Conservation (phyloP, 30 jellyfish, hydroid and myxozoan genomes). For the Aurelia aurita complex sp. Pacific region DNA sequence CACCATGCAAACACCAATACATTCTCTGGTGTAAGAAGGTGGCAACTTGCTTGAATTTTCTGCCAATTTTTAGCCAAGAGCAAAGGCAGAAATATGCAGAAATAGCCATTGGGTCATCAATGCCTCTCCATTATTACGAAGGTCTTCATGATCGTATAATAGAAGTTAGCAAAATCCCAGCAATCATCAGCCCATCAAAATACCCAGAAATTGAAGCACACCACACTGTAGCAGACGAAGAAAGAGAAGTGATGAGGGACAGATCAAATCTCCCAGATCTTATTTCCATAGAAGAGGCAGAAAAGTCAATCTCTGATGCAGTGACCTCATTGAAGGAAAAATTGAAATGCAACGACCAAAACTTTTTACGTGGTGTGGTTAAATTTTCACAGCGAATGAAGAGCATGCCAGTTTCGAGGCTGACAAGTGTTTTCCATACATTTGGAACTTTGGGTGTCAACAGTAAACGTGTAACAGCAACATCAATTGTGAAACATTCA, state of each 20-base stretch:
- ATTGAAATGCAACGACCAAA: neutral
- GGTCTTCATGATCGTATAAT: slow-evolving; percentile 22
- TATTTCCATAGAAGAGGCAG: neutral
- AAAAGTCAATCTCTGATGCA: neutral
- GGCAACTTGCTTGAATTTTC: slow-evolving; percentile 1
- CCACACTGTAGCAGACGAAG: neutral
- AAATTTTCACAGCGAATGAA: slow-evolving; percentile 2
- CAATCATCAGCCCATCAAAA: too few species aligned
- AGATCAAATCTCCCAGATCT: slow-evolving; percentile 2
- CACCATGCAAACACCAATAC: slow-evolving; percentile 55
- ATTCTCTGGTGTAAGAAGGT: slow-evolving; percentile 15
- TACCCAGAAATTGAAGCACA: neutral
- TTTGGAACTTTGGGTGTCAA: neutral
- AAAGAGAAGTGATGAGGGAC: neutral
- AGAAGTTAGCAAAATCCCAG: too few species aligned
- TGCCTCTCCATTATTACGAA: slow-evolving; percentile 20
- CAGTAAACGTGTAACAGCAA: neutral
- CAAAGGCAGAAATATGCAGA: slow-evolving; percentile 28
- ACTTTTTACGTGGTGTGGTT: neutral
- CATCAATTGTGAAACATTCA: neutral
- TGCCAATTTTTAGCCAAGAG: slow-evolving; percentile 24
- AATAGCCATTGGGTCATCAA: slow-evolving; percentile 19
- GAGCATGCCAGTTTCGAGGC: neutral
- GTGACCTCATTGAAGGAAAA: neutral
- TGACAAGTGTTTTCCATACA: slow-evolving; percentile 9